Evolutionary conservation across 2,113 vertebrate species (phyloP), one percentile per base, ranked within the genome.

Genomic region (Euleptes europaea): DNA sequence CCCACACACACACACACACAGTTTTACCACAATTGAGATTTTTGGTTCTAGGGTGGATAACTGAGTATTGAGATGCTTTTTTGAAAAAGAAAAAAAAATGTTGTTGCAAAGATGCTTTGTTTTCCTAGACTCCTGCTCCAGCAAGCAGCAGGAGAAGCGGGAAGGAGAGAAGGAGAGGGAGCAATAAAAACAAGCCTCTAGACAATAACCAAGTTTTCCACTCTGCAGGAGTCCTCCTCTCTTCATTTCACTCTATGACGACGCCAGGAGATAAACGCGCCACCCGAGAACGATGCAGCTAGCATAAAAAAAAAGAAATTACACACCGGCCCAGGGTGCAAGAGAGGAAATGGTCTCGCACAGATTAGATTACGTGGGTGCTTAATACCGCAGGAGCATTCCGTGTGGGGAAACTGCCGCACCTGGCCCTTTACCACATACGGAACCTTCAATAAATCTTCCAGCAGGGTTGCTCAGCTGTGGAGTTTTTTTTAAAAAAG

Each of bases 121-220:
- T 21, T 40, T 3, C 40, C 57, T 49, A 1, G 23, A 63, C 49
- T 28, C 9, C 14, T 71, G 11, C 26, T 49, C n/a, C 12, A 49
- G 54, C 9, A 63, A 33, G 54, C 40, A 65, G 2, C 23, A 12
- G 23, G 44, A 9, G 44, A 44, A 44, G 44, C 44, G 9, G 51
- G 14, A 51, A 23, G 2, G 65, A 73, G 28, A 4, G 33, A 31
- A 26, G 28, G 13, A 12, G 12, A 71, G 35, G 4, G 38, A 38
- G 26, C n/a, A 13, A 60, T 54, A 85, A 40, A 77, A 26, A 26
- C 31, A 8, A 71, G 51, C n/a, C 38, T 71, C 83, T 44, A 71
- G 66, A 78, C 80, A 85, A 85, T 78, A 85, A 85, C 83, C 83
- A 78, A 0, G 75, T 85, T 78, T 85, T 85, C 83, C 83, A 80